These are phyloP conservation scores for Stomorhina lunata DNA, from an alignment of 2,888 invertebrate genomes.

Conservation along the genomic window DNA sequence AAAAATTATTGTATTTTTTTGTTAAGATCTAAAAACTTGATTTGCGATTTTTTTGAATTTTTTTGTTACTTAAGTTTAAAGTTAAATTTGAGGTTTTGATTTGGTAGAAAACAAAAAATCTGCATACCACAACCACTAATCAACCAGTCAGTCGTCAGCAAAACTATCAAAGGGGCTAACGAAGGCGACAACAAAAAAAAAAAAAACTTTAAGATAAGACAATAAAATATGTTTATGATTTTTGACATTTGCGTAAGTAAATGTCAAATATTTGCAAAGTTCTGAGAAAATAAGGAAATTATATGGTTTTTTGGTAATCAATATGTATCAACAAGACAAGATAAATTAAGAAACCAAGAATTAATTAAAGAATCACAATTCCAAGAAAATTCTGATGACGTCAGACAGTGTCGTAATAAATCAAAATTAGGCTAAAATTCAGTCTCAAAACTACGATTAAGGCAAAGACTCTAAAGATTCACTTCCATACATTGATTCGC, in stretches of 20 bases:
- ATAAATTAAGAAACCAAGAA: not conserved
- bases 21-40: conserved; percentile 44
- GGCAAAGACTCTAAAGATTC: too few species aligned
- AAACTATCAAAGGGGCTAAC: not conserved
- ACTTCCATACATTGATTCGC: too few species aligned
- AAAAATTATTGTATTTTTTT: not conserved
- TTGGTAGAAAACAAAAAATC: conserved; percentile 10
- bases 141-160: conserved; percentile 11
- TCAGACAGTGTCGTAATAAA: too few species aligned
- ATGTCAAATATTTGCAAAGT: conserved; percentile 59
- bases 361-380: not conserved
- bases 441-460: too few species aligned
- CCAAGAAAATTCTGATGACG: too few species aligned
- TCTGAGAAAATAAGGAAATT: conserved; percentile 45
- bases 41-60: conserved; percentile 16
- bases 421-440: too few species aligned
- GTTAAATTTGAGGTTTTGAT: conserved; percentile 35
- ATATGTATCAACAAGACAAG: not conserved
- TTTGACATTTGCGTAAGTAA: conserved; percentile 64
- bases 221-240: conserved; percentile 45
- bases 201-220: not conserved
- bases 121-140: conserved; percentile 36
- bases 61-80: conserved; percentile 26
- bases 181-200: conserved; percentile 12
- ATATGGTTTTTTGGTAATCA: conserved; percentile 1